phyloP scores from a whole-genome alignment of 1,140 invertebrate species.

The Psilanteris sp. region DNA sequence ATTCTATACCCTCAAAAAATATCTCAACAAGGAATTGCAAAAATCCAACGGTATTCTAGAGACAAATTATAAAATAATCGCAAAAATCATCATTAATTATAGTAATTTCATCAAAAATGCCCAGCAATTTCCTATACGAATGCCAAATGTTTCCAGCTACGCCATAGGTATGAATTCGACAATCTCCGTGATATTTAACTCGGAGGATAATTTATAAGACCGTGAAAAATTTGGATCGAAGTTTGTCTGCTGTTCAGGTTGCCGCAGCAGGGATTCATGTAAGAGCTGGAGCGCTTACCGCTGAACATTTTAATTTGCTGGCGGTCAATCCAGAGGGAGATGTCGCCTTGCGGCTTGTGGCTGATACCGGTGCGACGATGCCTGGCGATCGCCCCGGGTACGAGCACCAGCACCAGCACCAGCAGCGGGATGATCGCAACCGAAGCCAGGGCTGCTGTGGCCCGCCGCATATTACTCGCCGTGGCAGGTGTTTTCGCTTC shows the following conservation, averaged over 20 bases:
- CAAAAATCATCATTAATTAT: no score
- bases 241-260: not conserved
- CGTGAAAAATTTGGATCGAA: not conserved
- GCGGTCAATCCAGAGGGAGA: constrained; percentile 93
- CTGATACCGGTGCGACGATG: constrained; percentile 73
- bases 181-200: no score
- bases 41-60: no score
- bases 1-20: no score
- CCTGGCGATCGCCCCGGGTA: constrained; percentile 62
- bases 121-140: no score
- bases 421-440: constrained; percentile 30
- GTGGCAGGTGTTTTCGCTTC: constrained; percentile 14
- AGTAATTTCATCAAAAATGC: no score
- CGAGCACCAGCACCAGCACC: constrained; percentile 52
- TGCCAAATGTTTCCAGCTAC: no score
- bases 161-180: no score
- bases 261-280: no score
- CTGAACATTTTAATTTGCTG: constrained; percentile 93
- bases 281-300: constrained; percentile 81
- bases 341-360: constrained; percentile 81
- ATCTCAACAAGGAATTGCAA: no score
- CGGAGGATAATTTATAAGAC: no score
- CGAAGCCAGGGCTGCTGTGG: constrained; percentile 68
- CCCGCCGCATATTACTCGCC: constrained; percentile 70
- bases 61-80: no score